Evolutionary conservation across 1,140 invertebrate genomes (phyloP).

Genomic region (Drosophila malerkotliana): DNA sequence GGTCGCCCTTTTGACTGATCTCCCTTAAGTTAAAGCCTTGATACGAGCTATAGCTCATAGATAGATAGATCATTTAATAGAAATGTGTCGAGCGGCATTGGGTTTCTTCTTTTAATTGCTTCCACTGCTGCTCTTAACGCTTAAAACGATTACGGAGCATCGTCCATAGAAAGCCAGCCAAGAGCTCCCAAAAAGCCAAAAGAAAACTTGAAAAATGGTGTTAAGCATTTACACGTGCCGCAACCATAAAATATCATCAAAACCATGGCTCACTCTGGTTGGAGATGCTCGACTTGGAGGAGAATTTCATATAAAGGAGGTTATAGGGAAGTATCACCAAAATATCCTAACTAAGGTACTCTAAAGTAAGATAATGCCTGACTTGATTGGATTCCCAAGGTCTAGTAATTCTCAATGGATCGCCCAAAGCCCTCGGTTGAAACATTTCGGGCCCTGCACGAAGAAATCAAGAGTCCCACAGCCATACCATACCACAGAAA

Average conservation of each 20-base stretch:
- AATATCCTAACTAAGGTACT: too few species aligned
- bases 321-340: too few species aligned
- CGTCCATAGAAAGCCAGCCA: conserved; percentile 68
- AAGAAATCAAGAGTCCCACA: conserved; percentile 56
- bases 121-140: conserved; percentile 45
- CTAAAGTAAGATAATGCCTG: background rate
- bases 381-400: background rate
- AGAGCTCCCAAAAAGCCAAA: conserved; percentile 50
- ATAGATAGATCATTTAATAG: too few species aligned
- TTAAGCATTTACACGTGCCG: conserved; percentile 81
- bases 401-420: too few species aligned
- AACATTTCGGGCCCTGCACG: conserved; percentile 58
- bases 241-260: conserved; percentile 42
- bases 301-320: too few species aligned
- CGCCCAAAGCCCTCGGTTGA: conserved; percentile 13
- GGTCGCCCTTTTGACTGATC: conserved; percentile 63
- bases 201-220: conserved; percentile 64
- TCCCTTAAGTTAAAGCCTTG: conserved; percentile 25
- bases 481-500: conserved; percentile 10
- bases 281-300: conserved; percentile 25
- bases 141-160: conserved; percentile 65
- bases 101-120: conserved; percentile 64
- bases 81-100: background rate
- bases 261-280: conserved; percentile 29
- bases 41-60: background rate